Base-by-base conservation (phyloP, 2,797 vertebrate species). In the Pseudopleuronectes americanus region DNA sequence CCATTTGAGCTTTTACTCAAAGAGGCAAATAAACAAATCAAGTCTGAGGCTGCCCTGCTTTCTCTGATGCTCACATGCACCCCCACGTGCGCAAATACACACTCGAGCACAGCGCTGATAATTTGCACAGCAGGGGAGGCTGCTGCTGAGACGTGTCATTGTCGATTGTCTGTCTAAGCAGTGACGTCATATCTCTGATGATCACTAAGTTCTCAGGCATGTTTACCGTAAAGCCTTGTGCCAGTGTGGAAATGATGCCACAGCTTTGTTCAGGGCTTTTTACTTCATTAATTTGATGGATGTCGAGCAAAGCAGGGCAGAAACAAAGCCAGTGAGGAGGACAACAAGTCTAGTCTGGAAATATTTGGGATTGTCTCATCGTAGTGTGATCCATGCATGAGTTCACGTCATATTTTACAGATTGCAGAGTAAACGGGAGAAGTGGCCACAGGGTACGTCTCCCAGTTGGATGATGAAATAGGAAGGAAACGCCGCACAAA, bases 391-490 rank as follows among this genome's bases (percentile, higher is more conserved):
- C 66, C 51, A 28, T 58, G 65, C 60, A 43, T 75, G 73, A 64
- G 66, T 47, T 57, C 51, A 8, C 65, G 51, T 66, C 68, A 57
- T 60, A 63, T 73, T 83, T 84, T 68, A 75, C 71, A 74, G 68
- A 75, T 67, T 74, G 80, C 55, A 19, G 68, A 54, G 74, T 66
- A 57, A 74, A 83, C 3, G 41, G 49, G 74, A 36, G 73, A 71
- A 65, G 63, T 1, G 14, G 66, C 70, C 56, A 68, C 26, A 43
- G 66, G 69, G 64, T 57, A 67, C 53, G 60, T 36, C 71, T 75
- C 80, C 8, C 77, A 79, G 76, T 71, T 53, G 76, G 81, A 87
- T 92, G 89, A 92, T 91, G 87, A 90, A 90, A 93, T 64, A 14
- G 31, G 68, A 70, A 76, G 80, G 83, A 91, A 92, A 90, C 74